These are phyloP conservation scores for Gopherus evgoodei DNA, from an alignment of 2,113 vertebrate species.

Conservation along the genomic window DNA sequence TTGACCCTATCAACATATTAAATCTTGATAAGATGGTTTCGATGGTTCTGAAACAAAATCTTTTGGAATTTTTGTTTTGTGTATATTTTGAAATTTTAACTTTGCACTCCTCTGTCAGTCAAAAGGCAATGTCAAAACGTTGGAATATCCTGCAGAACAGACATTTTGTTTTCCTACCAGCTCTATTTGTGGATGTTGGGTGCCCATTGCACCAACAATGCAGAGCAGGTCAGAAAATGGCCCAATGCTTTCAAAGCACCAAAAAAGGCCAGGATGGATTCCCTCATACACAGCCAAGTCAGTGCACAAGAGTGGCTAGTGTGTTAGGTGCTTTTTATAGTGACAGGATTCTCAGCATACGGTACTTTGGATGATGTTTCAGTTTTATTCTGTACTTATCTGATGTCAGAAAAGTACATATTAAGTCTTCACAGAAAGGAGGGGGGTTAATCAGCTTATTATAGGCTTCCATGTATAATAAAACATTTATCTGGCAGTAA, in stretches of 20 bases:
- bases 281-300: slow-evolving; percentile 13
- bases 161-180: slow-evolving; percentile 9
- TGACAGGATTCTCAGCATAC: slow-evolving; percentile 47
- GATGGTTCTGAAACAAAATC: background rate
- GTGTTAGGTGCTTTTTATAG: slow-evolving; percentile 27
- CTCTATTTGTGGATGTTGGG: slow-evolving; percentile 1
- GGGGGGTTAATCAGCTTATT: slow-evolving; percentile 70
- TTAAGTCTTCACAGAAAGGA: slow-evolving; percentile 46
- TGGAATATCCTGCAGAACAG: background rate
- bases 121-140: background rate
- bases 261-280: slow-evolving; percentile 27
- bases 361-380: slow-evolving; percentile 33
- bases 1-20: background rate
- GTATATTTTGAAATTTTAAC: background rate
- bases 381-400: slow-evolving; percentile 59
- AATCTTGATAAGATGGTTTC: background rate
- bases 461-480: slow-evolving; percentile 60
- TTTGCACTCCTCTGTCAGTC: background rate
- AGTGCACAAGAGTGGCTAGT: background rate
- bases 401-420: slow-evolving; percentile 64
- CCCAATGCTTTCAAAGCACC: slow-evolving; percentile 43
- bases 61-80: background rate
- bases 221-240: slow-evolving; percentile 20
- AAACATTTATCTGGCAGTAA: slow-evolving; percentile 60
- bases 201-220: slow-evolving; percentile 1